Evolutionary conservation across 2,113 vertebrate genomes (phyloP).

Genomic region (Callospermophilus lateralis): DNA sequence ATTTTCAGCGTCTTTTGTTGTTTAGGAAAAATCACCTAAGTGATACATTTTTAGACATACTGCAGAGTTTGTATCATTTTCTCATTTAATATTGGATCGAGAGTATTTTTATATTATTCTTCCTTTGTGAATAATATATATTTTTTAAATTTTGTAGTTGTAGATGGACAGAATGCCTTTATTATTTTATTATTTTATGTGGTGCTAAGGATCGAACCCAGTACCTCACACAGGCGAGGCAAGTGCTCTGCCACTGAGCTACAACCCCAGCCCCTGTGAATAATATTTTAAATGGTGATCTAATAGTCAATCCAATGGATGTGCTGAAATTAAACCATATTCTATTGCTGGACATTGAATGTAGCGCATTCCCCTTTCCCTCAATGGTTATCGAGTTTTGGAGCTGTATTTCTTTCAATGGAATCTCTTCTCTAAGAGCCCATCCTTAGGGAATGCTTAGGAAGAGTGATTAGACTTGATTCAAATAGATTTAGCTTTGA

Average conservation of each 20-base stretch:
- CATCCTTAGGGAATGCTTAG: constrained; percentile 28
- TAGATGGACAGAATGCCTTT: no score
- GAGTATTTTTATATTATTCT: background rate
- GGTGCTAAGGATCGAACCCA: no score
- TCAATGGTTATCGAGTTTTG: background rate
- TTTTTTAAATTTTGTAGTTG: background rate
- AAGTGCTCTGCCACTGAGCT: no score
- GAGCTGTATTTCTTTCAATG: background rate
- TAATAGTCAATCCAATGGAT: background rate
- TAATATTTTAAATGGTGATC: background rate
- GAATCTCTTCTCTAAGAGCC: background rate
- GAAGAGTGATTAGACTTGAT: background rate
- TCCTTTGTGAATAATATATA: background rate
- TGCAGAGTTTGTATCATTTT: background rate
- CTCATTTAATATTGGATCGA: background rate
- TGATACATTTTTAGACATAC: background rate
- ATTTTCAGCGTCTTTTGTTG: background rate
- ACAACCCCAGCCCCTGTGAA: background rate
- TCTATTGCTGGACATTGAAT: background rate
- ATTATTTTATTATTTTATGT: no score
- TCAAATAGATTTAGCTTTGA: constrained; percentile 17
- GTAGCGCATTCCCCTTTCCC: accelerated
- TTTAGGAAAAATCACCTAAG: constrained; percentile 32
- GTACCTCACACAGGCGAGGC: no score
- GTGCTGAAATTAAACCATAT: background rate